Conservation (phyloP, 2,797 vertebrate species). For the Bufotes viridis region DNA sequence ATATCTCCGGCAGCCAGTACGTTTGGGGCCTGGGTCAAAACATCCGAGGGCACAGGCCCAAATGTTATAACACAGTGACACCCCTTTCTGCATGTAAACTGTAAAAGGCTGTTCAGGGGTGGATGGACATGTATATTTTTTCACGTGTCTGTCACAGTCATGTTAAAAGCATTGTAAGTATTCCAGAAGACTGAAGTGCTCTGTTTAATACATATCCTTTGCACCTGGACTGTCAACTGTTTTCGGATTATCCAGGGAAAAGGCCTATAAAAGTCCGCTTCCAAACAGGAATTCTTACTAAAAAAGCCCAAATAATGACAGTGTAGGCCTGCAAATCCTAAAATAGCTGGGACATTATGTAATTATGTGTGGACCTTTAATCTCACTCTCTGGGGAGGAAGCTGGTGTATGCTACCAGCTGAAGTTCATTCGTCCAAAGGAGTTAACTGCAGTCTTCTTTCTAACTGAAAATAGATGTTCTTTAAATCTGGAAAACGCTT, state of each 20-base stretch:
- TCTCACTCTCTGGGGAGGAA: constrained; percentile 25
- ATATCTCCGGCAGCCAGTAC: too few relatives aligned
- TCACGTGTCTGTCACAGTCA: background rate
- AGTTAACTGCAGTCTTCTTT: background rate
- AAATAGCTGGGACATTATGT: constrained; percentile 48
- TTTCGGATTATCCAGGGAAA: constrained; percentile 25
- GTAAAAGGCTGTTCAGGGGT: background rate
- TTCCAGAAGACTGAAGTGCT: background rate
- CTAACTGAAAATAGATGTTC: background rate
- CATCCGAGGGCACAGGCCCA: too few relatives aligned
- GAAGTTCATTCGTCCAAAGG: background rate
- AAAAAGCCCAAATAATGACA: constrained; percentile 34
- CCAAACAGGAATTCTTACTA: constrained; percentile 34
- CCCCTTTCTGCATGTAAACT: too few relatives aligned
- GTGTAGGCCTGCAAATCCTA: constrained; percentile 26
- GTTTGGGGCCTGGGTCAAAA: too few relatives aligned
- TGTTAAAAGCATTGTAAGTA: background rate
- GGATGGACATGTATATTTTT: background rate
- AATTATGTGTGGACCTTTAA: constrained; percentile 52
- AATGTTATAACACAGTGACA: too few relatives aligned
- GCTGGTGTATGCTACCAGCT: background rate
- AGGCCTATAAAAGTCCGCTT: constrained; percentile 33
- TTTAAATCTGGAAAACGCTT: background rate
- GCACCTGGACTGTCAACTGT: constrained; percentile 1
- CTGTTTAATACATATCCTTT: background rate